Evolutionary conservation across 2,113 vertebrate genomes (phyloP), one percentile per base, ranked within the genome.

Genomic region (Neoarius graeffei): DNA sequence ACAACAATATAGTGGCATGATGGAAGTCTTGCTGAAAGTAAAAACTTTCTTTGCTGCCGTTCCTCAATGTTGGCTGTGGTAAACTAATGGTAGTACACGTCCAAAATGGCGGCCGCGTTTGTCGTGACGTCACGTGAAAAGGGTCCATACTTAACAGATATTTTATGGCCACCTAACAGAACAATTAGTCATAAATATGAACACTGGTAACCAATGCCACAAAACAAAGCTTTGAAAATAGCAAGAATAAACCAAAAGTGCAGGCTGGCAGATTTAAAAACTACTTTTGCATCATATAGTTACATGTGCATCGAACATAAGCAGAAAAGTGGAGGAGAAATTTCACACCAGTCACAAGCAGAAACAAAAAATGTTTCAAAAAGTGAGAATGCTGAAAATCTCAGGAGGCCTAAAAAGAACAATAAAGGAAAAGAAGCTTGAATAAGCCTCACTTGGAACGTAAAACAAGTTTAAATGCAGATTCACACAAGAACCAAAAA

Each of bases 401-500:
- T 60, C 19, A 62, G 59, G n/a, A 57, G 59, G 14, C 13, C 27
- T 10, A 10, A 52, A 20, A n/a, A 56, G 54, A 85, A 42, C 25
- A 60, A 8, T 35, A 60, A 30, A 59, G 54, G 5, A 35, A 54
- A 77, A 27, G 52, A 85, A 64, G 73, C 64, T 77, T 57, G 8
- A 76, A 10, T 9, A 30, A 56, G 84, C 60, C 67, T 76, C 30
- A 17, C 69, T 60, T 48, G 52, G 19, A 85, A 74, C 1, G 20
- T n/a, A 20, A 54, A 30, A 17, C 7, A 5, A 57, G 48, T 60
- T 48, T 17, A 5, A 76, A 79, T 48, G 30, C 27, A 9, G 54
- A 71, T 84, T 67, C n/a, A 64, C 50, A 35, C 71, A 30, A 20
- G 23, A 81, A 30, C 83, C 67, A 62, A 59, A 89, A 82, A 89